Percentiles rank a stretch among this genome's conserved stretches.
Evolutionary conservation across 37 sponge, comb jelly and placozoan species (phyloP).

Genomic region (Ianthella basta): DNA sequence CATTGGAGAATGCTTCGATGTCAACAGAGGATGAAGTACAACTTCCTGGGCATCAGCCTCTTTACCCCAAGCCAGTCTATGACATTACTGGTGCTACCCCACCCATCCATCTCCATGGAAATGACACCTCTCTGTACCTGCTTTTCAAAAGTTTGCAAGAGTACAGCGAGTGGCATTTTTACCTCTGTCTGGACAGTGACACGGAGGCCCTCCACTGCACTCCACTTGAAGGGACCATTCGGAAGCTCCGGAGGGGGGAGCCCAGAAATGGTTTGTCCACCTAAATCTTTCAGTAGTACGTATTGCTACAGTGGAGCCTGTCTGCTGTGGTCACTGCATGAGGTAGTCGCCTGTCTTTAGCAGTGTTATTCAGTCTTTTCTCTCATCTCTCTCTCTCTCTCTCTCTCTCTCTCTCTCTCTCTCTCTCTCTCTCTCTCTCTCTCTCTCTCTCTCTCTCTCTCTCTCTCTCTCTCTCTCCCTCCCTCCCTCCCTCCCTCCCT

Average conservation of each 20-base stretch:
- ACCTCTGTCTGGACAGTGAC: conserved; percentile 4
- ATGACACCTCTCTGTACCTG: neutral
- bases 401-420: conserved; percentile 8
- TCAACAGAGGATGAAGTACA: too few species aligned
- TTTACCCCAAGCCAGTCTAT: neutral
- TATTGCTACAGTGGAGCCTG: too few species aligned
- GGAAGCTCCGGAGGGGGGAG: neutral
- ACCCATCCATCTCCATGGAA: neutral
- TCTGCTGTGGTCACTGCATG: too few species aligned
- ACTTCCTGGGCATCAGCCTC: too few species aligned
- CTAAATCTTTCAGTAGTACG: too few species aligned
- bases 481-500: conserved; percentile 1
- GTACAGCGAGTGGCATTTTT: neutral
- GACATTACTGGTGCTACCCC: neutral
- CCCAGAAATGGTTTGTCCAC: too few species aligned
- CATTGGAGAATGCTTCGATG: too few species aligned
- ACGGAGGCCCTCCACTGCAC: neutral
- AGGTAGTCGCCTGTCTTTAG: neutral
- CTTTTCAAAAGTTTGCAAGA: neutral
- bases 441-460: conserved; percentile 8
- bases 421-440: conserved; percentile 8
- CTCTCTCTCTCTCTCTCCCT: conserved; percentile 5
- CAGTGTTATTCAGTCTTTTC: neutral
- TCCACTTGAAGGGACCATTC: neutral
- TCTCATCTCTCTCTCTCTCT: neutral